Evolutionary conservation across 2,888 invertebrate species (phyloP), one percentile per base, ranked within the genome.

Genomic region (Rambutsinella grinnellia): DNA sequence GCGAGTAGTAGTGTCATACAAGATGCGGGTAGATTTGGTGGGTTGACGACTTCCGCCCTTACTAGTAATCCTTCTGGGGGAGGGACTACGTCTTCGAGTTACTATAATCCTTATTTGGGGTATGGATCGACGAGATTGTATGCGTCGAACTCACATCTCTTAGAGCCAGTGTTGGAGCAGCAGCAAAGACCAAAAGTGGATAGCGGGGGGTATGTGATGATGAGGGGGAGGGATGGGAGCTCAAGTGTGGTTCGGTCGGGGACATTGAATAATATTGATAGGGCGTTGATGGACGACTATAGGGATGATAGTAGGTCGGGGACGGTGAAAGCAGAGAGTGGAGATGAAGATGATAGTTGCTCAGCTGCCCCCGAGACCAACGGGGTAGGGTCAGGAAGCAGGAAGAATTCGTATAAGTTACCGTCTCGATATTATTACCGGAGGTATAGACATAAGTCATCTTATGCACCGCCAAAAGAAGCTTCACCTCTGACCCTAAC

Each of bases 401-500:
- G 81, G 36, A 80, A 80, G 57, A 80, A 78, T 62, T 81, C 81
- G 0, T 81, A 80, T 56, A 83, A 83, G 67, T 57, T 83, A 36
- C 83, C 83, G 24, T 82, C 81, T 21, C 72, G 83, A 28, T 83
- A 83, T 65, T 82, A 82, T 67, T 83, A 83, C 67, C 49, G 83
- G 51, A 66, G 81, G 47, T 83, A 82, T 60, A 68, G 81, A 24
- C 81, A 83, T 62, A 83, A 83, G 68, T 81, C 80, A 8, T 81
- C 81, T 10, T 81, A 83, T 61, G 79, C 72, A 6, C 63, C 78
- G 27, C 95, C 96, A 72, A 72, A 72, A 24, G 93, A 94, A 72
- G 95, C 95, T 85, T 96, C 95, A 13, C 97, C 97, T 87, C 96
- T 93, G 82, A 96, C 93, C 88, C 94, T 95, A 85, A 76, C 76